phyloP scores from a whole-genome alignment of 1,140 invertebrate species.

The Bombus huntii region DNA sequence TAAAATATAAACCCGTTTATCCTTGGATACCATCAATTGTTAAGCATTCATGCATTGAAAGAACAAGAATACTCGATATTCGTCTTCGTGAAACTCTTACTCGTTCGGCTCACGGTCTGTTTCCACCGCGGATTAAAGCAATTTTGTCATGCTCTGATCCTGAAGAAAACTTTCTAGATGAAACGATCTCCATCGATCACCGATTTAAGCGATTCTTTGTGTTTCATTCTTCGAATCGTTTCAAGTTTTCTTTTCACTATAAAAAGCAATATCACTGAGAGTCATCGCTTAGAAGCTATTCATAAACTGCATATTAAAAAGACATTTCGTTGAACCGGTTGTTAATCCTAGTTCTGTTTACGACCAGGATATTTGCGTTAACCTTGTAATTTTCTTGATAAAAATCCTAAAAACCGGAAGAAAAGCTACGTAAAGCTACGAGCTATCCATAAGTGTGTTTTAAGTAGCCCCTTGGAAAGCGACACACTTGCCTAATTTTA shows the following conservation, averaged over 20 bases:
- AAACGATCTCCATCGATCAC: slow-evolving; percentile 32
- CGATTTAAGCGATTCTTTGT: slow-evolving; percentile 38
- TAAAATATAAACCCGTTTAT: neutral
- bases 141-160: slow-evolving; percentile 78
- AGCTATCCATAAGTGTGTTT: neutral
- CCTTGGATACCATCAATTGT: slow-evolving; percentile 19
- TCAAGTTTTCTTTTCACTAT: neutral
- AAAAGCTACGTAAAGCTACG: neutral
- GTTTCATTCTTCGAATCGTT: neutral
- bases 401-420: slow-evolving; percentile 40
- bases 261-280: neutral
- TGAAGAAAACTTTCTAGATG: slow-evolving; percentile 71
- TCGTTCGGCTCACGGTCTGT: slow-evolving; percentile 76
- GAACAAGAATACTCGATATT: slow-evolving; percentile 63
- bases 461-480: slow-evolving; percentile 69
- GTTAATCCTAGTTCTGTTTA: no score
- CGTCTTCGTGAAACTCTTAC: slow-evolving; percentile 75
- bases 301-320: neutral
- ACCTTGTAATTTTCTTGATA: slow-evolving; percentile 11
- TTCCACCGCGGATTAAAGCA: slow-evolving; percentile 73
- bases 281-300: neutral
- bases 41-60: slow-evolving; percentile 15
- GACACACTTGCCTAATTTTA: slow-evolving; percentile 76
- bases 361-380: neutral
- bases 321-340: neutral